A percentile compares a stretch with the other conserved stretches of the same genome.
phyloP scores from a whole-genome alignment of 64 coral and sea anemone species.

The Porites australiensis region DNA sequence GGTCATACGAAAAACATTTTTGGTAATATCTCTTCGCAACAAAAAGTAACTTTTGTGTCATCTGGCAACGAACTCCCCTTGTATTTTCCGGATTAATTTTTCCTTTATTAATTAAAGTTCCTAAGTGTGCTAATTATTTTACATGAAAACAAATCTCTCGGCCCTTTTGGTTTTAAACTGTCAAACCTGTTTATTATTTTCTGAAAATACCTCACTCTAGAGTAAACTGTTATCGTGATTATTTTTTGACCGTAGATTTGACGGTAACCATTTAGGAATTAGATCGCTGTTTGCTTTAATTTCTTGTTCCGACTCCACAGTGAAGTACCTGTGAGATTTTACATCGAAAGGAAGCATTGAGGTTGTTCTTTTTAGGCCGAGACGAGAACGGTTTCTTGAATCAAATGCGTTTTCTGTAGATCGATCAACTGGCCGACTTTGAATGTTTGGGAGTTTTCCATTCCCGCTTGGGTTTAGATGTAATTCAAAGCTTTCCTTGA shows the following conservation, averaged over 20 bases:
- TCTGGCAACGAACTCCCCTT: not conserved
- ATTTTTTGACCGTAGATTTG: constrained; percentile 21
- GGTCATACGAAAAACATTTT: no score
- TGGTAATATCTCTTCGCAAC: no score
- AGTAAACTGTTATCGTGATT: not conserved
- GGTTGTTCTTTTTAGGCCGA: not conserved
- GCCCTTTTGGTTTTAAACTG: not conserved
- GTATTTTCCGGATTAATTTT: not conserved
- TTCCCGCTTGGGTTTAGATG: not conserved
- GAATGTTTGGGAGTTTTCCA: not conserved
- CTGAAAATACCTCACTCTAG: not conserved
- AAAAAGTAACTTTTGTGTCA: no score
- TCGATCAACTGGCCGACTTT: not conserved
- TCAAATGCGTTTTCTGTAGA: not conserved
- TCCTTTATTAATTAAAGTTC: not conserved
- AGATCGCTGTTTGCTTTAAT: constrained; percentile 2
- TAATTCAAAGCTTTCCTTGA: not conserved
- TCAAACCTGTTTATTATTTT: not conserved
- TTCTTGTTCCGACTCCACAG: not conserved
- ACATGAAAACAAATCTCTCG: constrained; percentile 1
- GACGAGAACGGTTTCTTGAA: not conserved
- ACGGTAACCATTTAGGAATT: constrained; percentile 29
- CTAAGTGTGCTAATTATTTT: not conserved
- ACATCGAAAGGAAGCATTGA: not conserved
- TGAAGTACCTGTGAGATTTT: not conserved